Conservation (phyloP, 1,140 invertebrate species). For the Pseudomyrmex gracilis region DNA sequence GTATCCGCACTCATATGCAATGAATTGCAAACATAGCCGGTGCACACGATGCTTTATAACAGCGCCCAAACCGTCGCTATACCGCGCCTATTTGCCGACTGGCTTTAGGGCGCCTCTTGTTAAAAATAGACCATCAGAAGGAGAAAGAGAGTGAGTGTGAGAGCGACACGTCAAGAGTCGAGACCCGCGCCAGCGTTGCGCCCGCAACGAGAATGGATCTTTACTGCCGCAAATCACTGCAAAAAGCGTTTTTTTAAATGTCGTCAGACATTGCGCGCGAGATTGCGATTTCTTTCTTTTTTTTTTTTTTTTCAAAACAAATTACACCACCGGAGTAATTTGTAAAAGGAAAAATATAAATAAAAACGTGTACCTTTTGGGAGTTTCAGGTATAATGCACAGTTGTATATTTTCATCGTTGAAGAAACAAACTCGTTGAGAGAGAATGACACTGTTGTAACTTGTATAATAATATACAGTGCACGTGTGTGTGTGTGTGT, state of each 20-base stretch:
- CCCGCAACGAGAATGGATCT: too few species aligned
- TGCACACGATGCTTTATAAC: constrained; percentile 78
- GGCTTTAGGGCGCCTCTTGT: constrained; percentile 75
- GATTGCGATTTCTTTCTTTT: constrained; percentile 7
- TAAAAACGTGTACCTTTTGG: background rate
- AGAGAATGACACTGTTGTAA: constrained; percentile 55
- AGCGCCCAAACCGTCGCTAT: constrained; percentile 75
- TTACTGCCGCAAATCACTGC: too few species aligned
- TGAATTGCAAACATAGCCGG: constrained; percentile 72
- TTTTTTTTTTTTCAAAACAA: too few species aligned
- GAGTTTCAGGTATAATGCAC: constrained; percentile 39
- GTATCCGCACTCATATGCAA: constrained; percentile 69
- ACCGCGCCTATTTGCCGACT: constrained; percentile 74
- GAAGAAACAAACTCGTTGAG: constrained; percentile 48
- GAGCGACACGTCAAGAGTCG: constrained; percentile 80
- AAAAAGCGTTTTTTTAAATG: too few species aligned
- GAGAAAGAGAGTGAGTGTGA: too few species aligned
- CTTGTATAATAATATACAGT: constrained; percentile 56
- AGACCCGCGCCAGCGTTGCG: constrained; percentile 16
- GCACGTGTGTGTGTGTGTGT: background rate
- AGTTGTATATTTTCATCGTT: constrained; percentile 68
- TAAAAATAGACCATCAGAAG: constrained; percentile 82
- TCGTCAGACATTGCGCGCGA: too few species aligned
- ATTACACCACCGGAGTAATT: too few species aligned
- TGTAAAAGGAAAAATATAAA: background rate